Base-by-base conservation (phyloP, 2,113 vertebrate species). In the Galemys pyrenaicus region DNA sequence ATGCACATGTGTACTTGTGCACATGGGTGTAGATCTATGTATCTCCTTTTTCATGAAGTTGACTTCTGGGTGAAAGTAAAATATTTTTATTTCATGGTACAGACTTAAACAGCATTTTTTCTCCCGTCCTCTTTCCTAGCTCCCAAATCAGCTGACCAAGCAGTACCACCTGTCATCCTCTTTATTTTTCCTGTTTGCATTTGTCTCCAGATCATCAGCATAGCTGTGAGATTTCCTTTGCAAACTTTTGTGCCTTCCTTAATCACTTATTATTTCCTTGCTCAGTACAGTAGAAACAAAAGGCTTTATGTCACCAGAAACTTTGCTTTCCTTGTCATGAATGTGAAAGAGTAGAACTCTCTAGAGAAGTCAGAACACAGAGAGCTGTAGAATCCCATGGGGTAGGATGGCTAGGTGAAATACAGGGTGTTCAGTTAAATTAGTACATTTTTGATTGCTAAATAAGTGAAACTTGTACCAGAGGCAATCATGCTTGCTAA, bases 41-140 rank as follows among this genome's bases (percentile, higher is more conserved):
- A 62, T 26, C 2, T 22, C 35, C 10, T 82, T 89, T 75, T 26
- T 32, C 9, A 24, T 39, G 89, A 70, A 24, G 56, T 26, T 90
- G 56, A 91, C 71, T 81, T 89, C 62, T 51, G 51, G 26, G 49
- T 28, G 44, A 82, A 94, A 92, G 39, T 16, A 60, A 89, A 68
- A 28, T 77, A 41, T 81, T 87, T 91, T 84, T 67, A 74, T 67
- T 81, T 28, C 26, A 24, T n/a, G 9, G 51, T 74, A 49, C 77
- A n/a, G 41, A 58, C 9, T 67, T 94, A 84, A 88, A 44, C 13
- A 62, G 32, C 28, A 3, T 82, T 62, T n/a, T 4, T 41, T 32
- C 60, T 93, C 44, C 39, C 22, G 19, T 19, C 58, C 19, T 41
- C 56, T n/a, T 92, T 79, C 26, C 84, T 44, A 54, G 62, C 11